These are phyloP conservation scores for Peromyscus aztecus DNA, from an alignment of 2,797 vertebrate genomes.

Conservation along the genomic window DNA sequence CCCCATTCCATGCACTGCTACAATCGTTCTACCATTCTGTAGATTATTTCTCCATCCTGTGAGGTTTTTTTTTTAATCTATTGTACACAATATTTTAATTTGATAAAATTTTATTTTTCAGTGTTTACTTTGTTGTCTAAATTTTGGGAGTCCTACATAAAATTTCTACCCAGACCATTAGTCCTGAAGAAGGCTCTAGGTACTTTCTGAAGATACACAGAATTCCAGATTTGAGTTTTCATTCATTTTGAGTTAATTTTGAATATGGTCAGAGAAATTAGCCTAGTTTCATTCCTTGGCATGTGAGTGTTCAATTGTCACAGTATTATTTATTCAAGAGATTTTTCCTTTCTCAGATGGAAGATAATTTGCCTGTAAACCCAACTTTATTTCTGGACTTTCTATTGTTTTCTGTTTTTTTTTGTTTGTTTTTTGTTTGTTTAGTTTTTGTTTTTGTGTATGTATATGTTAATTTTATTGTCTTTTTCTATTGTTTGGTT, in stretches of 20 bases:
- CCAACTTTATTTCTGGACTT: neutral
- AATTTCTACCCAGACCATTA: neutral
- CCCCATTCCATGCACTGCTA: neutral
- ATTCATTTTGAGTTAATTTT: neutral
- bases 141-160: neutral
- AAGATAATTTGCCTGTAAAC: neutral
- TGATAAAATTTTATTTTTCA: neutral
- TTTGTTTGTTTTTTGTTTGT: neutral
- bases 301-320: too few relatives aligned
- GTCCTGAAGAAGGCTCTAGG: neutral
- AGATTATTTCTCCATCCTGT: too few relatives aligned
- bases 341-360: neutral
- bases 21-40: neutral
- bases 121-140: neutral
- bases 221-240: neutral
- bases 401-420: neutral
- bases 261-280: neutral
- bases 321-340: neutral
- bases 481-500: neutral
- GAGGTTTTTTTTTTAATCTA: too few relatives aligned
- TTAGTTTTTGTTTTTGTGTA: neutral
- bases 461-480: neutral
- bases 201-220: neutral
- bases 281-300: neutral
- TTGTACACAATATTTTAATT: neutral